These are phyloP conservation scores for Heliconius hermathena DNA, from an alignment of 1,140 invertebrate species.

Conservation along the genomic window DNA sequence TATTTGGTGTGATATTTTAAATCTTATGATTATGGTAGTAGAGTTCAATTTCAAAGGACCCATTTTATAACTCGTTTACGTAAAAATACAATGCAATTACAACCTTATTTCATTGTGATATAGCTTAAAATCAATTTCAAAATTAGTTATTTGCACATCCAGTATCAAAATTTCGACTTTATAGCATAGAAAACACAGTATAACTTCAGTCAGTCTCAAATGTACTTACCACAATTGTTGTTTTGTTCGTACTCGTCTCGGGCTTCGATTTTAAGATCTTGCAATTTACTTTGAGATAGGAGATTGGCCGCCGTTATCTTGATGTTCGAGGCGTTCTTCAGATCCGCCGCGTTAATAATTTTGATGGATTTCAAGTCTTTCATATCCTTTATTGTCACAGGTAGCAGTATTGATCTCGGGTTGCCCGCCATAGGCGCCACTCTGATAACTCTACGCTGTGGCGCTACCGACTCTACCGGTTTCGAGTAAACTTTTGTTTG, in stretches of 20 bases:
- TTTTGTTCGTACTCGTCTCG: slow-evolving; percentile 68
- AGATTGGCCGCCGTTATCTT: slow-evolving; percentile 79
- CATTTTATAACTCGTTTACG: background rate
- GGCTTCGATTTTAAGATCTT: slow-evolving; percentile 67
- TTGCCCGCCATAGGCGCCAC: slow-evolving; percentile 83
- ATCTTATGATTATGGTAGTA: background rate
- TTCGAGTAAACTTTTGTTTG: slow-evolving; percentile 73
- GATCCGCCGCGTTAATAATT: slow-evolving; percentile 85
- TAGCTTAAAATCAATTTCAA: background rate
- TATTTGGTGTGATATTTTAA: background rate
- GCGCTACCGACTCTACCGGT: slow-evolving; percentile 68
- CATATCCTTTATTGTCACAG: slow-evolving; percentile 85
- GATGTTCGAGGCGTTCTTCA: slow-evolving; percentile 81
- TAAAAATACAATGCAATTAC: background rate
- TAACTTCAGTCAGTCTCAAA: background rate
- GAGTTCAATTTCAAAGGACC: background rate
- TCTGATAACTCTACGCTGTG: slow-evolving; percentile 80
- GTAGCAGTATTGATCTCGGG: slow-evolving; percentile 85
- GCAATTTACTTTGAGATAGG: slow-evolving; percentile 73
- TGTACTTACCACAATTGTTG: slow-evolving; percentile 66
- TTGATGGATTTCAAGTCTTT: slow-evolving; percentile 87
- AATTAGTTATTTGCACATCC: background rate
- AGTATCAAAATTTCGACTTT: slow-evolving; percentile 5
- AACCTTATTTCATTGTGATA: background rate
- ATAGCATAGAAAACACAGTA: background rate